Evolutionary conservation across 2,113 vertebrate genomes (phyloP).

Genomic region (Junco hyemalis): DNA sequence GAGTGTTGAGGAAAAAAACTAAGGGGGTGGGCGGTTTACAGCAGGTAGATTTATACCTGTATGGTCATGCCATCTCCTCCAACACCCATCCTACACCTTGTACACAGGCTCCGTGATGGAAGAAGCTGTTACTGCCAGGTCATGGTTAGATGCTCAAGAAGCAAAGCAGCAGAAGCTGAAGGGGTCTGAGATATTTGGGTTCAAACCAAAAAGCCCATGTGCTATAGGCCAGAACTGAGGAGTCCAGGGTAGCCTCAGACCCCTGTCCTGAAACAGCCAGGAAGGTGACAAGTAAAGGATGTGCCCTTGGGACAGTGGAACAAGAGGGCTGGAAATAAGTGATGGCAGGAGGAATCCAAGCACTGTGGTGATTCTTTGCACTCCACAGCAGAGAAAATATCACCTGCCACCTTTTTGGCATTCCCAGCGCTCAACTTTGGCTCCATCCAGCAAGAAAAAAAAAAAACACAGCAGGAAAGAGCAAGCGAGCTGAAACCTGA

Average conservation of each 20-base stretch:
- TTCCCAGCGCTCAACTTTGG: background rate
- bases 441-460: slow-evolving; percentile 23
- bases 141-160: background rate
- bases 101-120: rapidly evolving
- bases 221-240: background rate
- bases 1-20: background rate
- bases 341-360: background rate
- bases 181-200: background rate
- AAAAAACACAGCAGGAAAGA: slow-evolving; percentile 13
- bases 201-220: background rate
- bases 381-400: background rate
- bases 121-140: background rate
- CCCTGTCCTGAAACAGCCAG: background rate
- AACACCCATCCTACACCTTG: background rate
- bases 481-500: slow-evolving; percentile 65
- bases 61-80: background rate
- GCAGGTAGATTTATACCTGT: background rate
- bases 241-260: background rate
- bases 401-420: slow-evolving; percentile 30
- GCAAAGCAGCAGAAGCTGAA: background rate
- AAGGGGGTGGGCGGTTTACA: background rate
- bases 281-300: background rate
- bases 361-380: background rate
- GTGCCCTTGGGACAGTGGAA: background rate
- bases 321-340: background rate